Base-by-base conservation (phyloP, 2,797 vertebrate species). In the Myripristis murdjan region DNA sequence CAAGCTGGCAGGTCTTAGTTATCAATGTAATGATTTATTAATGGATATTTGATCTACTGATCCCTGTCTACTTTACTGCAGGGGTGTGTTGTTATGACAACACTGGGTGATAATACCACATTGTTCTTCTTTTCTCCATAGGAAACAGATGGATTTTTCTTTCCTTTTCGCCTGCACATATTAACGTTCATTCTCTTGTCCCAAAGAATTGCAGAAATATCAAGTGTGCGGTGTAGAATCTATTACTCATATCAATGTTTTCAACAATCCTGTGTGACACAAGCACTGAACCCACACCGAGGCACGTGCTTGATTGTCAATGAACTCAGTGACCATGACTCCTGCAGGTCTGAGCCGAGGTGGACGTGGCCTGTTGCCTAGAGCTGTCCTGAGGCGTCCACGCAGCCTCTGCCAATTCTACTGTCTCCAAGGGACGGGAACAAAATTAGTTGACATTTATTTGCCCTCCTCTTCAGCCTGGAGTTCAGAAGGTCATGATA, bases 21-120 rank as follows among this genome's bases (percentile, higher is more conserved):
- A 53, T 64, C 49, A 47, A 35, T 44, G 14, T 70, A 43, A 54
- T 70, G 37, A 54, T 47, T 70, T 61, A 61, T 70, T 61, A 44
- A 53, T 53, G 58, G 28, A 16, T 22, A 46, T 22, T 43, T 49
- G 54, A 46, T 59, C 33, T 18, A n/a, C 16, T 51, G n/a, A 46
- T 31, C 46, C 59, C 46, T 4, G 14, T 49, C 35, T 59, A 39
- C 51, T 69, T 41, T 43, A 67, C 58, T 69, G 73, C 69, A 54
- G 52, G 54, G 60, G 59, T 26, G 48, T 72, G 86, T 90, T 87
- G 87, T 89, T 89, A 92, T 91, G 87, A 84, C 84, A 89, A 92
- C 86, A 82, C 79, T 85, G 84, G 86, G 64, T 49, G 70, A 71
- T 65, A 59, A 77, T 67, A 58, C 46, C 22, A 49, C 51, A 26